Base-by-base conservation (phyloP, 2,888 invertebrate species). In the Oxycera nigricornis region DNA sequence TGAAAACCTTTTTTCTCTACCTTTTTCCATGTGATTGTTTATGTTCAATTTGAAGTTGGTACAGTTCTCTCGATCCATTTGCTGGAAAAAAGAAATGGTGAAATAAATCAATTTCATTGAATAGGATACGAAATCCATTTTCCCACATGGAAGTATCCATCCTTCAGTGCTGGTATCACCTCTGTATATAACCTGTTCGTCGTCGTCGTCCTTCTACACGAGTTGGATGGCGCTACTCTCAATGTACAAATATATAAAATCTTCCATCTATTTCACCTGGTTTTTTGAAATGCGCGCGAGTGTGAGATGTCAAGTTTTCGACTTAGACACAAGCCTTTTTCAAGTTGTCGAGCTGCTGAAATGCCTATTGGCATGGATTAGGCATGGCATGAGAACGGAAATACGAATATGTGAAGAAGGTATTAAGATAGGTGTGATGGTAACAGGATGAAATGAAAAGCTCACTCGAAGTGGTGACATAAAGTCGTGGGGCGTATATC, bases 91-190 rank as follows among this genome's bases (percentile, higher is more conserved):
- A 14, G 67, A 17, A 57, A 24, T 26, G 17, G 50, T 30, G 50
- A 50, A 52, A 50, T 68, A 68, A 68, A 68, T 68, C 68, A 68
- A 68, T 68, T 68, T 68, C 50, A 50, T 68, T 20, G 68, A 50
- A 68, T 50, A 28, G n/a, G 26, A 22, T 52, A 68, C 50, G 46
- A 68, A 68, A 68, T 50, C 50, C 35, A 35, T 31, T 62, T 35
- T 31, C 7, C 61, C 61, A 14, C 50, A 50, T 17, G 50, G 50
- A 50, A 50, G 50, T 50, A n/a, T 11, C 6, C 6, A 35, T 50
- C 50, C 50, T 50, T 50, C 17, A 17, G 17, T 17, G 50, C 17
- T 50, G 50, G 14, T 17, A 50, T 50, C 17, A 50, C 50, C 17
- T 17, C 14, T 14, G 39, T 50, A 50, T 17, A 17, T 17, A 6